These are phyloP conservation scores for Xylophagus ater DNA, from an alignment of 2,888 invertebrate genomes.

Conservation along the genomic window DNA sequence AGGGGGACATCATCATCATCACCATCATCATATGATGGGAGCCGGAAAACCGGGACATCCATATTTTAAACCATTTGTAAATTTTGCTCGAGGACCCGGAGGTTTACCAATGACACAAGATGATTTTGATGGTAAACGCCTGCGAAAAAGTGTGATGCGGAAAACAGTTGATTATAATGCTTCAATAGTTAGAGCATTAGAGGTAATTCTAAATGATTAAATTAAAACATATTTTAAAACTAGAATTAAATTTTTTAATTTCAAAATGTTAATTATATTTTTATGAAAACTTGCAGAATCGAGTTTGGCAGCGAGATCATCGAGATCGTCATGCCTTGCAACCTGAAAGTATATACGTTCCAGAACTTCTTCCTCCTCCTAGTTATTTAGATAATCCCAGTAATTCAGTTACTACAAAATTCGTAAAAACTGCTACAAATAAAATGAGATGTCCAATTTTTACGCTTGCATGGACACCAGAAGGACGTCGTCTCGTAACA, in stretches of 20 bases:
- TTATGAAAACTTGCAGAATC: constrained; percentile 60
- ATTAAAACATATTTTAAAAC: too few species aligned
- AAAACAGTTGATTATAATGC: constrained; percentile 98
- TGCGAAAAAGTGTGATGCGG: constrained; percentile 91
- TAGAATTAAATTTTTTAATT: too few species aligned
- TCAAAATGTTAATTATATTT: too few species aligned
- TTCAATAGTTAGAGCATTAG: constrained; percentile 81
- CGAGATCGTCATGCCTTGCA: constrained; percentile 81
- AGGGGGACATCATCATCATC: constrained; percentile 10
- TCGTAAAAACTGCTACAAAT: constrained; percentile 98
- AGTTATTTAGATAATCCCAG: constrained; percentile 90
- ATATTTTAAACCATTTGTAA: constrained; percentile 36
- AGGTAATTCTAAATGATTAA: constrained; percentile 61
- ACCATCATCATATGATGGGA: constrained; percentile 29
- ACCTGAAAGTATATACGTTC: constrained; percentile 91
- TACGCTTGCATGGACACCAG: constrained; percentile 98
- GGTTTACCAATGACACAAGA: constrained; percentile 58
- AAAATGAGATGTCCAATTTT: constrained; percentile 99
- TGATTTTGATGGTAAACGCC: constrained; percentile 91
- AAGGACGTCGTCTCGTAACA: constrained; percentile 92
- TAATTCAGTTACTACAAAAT: constrained; percentile 88
- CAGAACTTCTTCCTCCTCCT: constrained; percentile 88
- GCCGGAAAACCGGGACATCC: constrained; percentile 33
- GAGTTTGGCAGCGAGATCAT: constrained; percentile 91
- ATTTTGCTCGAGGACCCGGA: constrained; percentile 40